Percentiles rank a stretch among this genome's conserved stretches.
Conservation (phyloP, 30 jellyfish, hydroid and myxozoan species). For the Rhopilema esculentum region DNA sequence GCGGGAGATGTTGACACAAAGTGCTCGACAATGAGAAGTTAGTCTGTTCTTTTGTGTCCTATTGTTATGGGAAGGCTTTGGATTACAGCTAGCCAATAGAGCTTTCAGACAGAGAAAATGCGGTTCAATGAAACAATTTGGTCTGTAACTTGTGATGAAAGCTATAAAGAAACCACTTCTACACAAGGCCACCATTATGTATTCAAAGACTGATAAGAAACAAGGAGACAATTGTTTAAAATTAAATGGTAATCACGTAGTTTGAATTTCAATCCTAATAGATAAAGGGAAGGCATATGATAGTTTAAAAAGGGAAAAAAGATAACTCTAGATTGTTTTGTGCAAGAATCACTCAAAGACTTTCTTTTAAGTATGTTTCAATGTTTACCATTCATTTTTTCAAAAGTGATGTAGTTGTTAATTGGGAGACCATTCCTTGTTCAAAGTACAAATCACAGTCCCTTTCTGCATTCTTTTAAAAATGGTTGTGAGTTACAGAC, state of each 20-base stretch:
- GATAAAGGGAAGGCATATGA: background rate
- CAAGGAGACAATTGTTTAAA: background rate
- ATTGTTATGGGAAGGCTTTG: constrained; percentile 14
- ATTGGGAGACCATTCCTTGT: too few species aligned
- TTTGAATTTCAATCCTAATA: background rate
- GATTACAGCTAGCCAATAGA: constrained; percentile 36
- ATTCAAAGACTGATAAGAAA: background rate
- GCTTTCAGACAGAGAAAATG: constrained; percentile 17
- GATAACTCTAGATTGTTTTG: background rate
- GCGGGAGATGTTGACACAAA: constrained; percentile 52
- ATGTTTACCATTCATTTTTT: too few species aligned
- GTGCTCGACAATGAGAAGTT: constrained; percentile 1
- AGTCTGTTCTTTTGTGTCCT: constrained; percentile 9
- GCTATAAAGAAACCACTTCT: background rate
- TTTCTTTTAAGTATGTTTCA: too few species aligned
- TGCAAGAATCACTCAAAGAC: too few species aligned
- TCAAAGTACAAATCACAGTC: too few species aligned
- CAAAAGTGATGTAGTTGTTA: too few species aligned
- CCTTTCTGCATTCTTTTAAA: too few species aligned
- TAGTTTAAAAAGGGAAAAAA: background rate
- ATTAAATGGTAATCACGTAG: background rate
- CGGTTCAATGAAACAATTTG: background rate
- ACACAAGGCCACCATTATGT: background rate
- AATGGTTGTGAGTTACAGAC: too few species aligned
- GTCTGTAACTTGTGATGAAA: constrained; percentile 10